Evolutionary conservation across 2,113 vertebrate species (phyloP).

Genomic region (Scophthalmus maximus): DNA sequence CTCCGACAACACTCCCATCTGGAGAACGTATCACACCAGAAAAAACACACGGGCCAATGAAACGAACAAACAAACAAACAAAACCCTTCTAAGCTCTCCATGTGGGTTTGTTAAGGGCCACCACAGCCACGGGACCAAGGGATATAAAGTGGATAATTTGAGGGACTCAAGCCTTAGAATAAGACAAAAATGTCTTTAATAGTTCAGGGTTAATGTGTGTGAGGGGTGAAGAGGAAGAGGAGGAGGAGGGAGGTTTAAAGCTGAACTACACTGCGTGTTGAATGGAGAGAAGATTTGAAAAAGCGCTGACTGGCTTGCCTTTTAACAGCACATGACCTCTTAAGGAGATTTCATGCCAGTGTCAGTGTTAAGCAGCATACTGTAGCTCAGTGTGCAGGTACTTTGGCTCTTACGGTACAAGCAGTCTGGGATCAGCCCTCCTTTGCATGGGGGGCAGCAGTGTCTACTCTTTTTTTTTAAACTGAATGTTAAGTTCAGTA

Average conservation of each 20-base stretch:
- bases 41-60: constrained; percentile 1
- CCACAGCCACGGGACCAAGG: not conserved
- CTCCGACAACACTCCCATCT: constrained; percentile 41
- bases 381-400: constrained; percentile 42
- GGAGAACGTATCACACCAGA: constrained; percentile 43
- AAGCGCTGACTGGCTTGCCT: constrained; percentile 65
- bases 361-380: constrained; percentile 57
- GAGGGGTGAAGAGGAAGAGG: not conserved
- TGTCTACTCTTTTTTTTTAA: constrained; percentile 4
- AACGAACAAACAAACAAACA: constrained; percentile 3
- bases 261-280: constrained; percentile 9
- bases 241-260: constrained; percentile 24
- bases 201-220: not conserved
- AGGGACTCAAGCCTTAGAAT: not conserved
- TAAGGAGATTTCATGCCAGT: constrained; percentile 72
- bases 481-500: not conserved
- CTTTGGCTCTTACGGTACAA: not conserved
- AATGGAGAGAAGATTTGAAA: constrained; percentile 58
- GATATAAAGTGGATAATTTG: not conserved
- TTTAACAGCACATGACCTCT: constrained; percentile 72
- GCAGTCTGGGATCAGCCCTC: constrained; percentile 41
- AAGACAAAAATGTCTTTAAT: constrained; percentile 20
- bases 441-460: constrained; percentile 19
- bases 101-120: not conserved
- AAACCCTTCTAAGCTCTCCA: not conserved